These are phyloP conservation scores for Mesitornis unicolor DNA, from an alignment of 2,113 vertebrate genomes.

Conservation along the genomic window DNA sequence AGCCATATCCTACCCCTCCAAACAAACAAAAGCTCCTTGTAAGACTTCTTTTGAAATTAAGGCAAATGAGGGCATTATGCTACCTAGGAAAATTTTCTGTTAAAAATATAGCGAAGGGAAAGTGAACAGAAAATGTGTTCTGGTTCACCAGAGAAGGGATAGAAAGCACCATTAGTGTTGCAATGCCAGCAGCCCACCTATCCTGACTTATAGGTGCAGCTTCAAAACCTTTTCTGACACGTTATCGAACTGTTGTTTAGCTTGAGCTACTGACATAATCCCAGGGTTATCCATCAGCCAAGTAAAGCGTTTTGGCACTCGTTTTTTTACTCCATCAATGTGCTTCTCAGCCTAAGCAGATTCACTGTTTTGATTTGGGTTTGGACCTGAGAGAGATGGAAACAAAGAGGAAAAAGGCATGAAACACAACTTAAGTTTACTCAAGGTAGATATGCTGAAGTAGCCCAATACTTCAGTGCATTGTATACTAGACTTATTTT, in stretches of 20 bases:
- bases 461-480: neutral
- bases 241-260: neutral
- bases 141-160: neutral
- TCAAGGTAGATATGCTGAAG: neutral
- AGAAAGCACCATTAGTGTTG: neutral
- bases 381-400: neutral
- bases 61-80: neutral
- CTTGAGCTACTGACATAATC: neutral
- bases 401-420: neutral
- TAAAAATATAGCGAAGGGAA: neutral
- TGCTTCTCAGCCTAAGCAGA: neutral
- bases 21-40: conserved; percentile 20
- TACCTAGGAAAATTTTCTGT: neutral
- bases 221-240: neutral
- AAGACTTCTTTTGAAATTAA: neutral
- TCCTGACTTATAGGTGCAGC: neutral
- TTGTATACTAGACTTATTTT: neutral
- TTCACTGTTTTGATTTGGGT: neutral
- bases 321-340: neutral
- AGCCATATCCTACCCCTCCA: neutral
- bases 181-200: neutral
- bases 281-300: neutral
- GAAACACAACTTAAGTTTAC: neutral
- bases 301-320: neutral
- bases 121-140: neutral